These are phyloP conservation scores for Epinephelus lanceolatus DNA, from an alignment of 2,113 vertebrate genomes.

Conservation along the genomic window DNA sequence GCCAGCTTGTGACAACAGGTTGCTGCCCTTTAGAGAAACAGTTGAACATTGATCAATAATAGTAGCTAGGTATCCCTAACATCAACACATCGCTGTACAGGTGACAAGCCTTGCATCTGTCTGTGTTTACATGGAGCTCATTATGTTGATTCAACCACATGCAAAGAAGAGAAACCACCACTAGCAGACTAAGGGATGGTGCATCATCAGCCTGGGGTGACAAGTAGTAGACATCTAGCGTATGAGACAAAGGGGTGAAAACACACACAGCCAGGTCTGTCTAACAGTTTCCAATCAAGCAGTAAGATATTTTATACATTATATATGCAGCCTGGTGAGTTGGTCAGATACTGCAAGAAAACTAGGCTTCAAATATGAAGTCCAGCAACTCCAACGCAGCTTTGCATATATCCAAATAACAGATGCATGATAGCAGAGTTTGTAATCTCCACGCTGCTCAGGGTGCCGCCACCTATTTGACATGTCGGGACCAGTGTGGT, in stretches of 20 bases:
- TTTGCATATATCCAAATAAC: conserved; percentile 18
- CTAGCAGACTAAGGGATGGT: neutral
- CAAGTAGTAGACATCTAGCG: neutral
- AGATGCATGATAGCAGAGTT: neutral
- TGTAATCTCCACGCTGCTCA: neutral
- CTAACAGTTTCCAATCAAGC: neutral
- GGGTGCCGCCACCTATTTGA: neutral
- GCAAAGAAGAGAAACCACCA: conserved; percentile 24
- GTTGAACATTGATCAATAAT: too few species aligned
- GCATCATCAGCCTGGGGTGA: neutral
- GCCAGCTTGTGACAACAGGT: neutral
- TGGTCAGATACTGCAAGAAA: neutral
- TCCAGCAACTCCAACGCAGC: neutral
- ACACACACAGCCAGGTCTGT: neutral
- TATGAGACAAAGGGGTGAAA: neutral
- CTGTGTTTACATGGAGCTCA: conserved; percentile 17
- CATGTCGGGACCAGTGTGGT: neutral
- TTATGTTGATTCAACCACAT: conserved; percentile 12
- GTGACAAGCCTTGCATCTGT: neutral
- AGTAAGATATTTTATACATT: neutral
- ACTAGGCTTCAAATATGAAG: neutral
- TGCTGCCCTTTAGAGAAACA: neutral
- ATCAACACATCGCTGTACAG: neutral
- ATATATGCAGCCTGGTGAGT: neutral
- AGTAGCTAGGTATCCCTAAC: neutral